phyloP scores from a whole-genome alignment of 92 coral and sea anemone species.

The Montipora capitata region DNA sequence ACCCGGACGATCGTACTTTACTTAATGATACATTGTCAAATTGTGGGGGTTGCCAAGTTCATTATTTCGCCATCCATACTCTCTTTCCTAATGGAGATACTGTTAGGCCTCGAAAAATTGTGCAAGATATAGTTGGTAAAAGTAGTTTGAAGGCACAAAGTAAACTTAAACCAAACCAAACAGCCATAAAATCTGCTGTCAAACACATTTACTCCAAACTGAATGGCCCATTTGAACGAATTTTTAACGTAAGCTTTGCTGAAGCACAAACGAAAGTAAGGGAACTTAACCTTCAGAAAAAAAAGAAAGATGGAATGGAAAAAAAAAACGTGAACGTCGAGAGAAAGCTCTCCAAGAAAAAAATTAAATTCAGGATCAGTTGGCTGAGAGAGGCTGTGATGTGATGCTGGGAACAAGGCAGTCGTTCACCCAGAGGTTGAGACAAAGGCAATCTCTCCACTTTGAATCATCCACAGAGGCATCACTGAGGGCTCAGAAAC shows the following conservation, averaged over 20 bases:
- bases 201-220: conserved; percentile 40
- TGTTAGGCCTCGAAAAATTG: conserved; percentile 6
- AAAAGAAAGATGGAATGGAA: no score
- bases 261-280: conserved; percentile 56
- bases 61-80: conserved; percentile 17
- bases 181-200: conserved; percentile 44
- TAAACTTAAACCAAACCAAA: conserved; percentile 19
- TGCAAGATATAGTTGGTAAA: neutral
- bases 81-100: conserved; percentile 9
- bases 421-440: conserved; percentile 19
- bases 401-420: conserved; percentile 35
- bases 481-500: no score
- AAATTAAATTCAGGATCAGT: conserved; percentile 3
- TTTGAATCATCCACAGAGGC: neutral
- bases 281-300: conserved; percentile 4
- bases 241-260: no score
- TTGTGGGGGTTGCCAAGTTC: conserved; percentile 25
- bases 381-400: conserved; percentile 2
- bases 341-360: neutral
- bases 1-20: no score
- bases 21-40: no score
- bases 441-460: conserved; percentile 9
- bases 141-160: neutral
- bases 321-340: neutral
- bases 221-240: no score